Base-by-base conservation (phyloP, 1,140 invertebrate genomes). In the Gonioctena quinquepunctata region DNA sequence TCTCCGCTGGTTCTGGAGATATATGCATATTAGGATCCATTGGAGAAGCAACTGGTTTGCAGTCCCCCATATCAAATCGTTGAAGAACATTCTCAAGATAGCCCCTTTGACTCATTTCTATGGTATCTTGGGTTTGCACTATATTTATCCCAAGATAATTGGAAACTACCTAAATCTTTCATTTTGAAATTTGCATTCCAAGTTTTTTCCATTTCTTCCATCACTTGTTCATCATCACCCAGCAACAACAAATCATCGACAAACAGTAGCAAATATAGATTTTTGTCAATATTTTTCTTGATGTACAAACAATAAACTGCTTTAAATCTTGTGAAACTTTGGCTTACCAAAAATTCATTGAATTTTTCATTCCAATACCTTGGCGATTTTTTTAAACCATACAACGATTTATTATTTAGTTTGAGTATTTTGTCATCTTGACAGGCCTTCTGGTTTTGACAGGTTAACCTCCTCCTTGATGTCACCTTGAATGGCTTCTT, bases 391-490 rank as follows among this genome's bases (percentile, higher is more conserved):
- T 74, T 74, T 23, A 74, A 57, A 16, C 64, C 69, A 68, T 70
- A 67, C 11, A 70, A 3, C 3, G 69, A 25, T 42, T 42, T 42
- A 26, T 59, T 56, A 26, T 59, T 56, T 59, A 70, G 42, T 49
- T 66, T 67, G 27, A 3, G 56, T 11, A 75, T 72, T 68, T 76
- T 76, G 65, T 26, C n/a, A n/a, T n/a, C n/a, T n/a, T n/a, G n/a
- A n/a, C n/a, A n/a, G n/a, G n/a, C n/a, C n/a, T n/a, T n/a, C n/a
- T n/a, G n/a, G n/a, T n/a, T n/a, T n/a, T n/a, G n/a, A n/a, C n/a
- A n/a, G n/a, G n/a, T n/a, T n/a, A n/a, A n/a, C n/a, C n/a, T n/a
- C n/a, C n/a, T n/a, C n/a, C n/a, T n/a, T n/a, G n/a, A n/a, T n/a
- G n/a, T n/a, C n/a, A n/a, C n/a, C n/a, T n/a, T n/a, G n/a, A n/a